These are phyloP conservation scores for Sebastes taczanowskii DNA, from an alignment of 2,797 vertebrate genomes.

Conservation along the genomic window DNA sequence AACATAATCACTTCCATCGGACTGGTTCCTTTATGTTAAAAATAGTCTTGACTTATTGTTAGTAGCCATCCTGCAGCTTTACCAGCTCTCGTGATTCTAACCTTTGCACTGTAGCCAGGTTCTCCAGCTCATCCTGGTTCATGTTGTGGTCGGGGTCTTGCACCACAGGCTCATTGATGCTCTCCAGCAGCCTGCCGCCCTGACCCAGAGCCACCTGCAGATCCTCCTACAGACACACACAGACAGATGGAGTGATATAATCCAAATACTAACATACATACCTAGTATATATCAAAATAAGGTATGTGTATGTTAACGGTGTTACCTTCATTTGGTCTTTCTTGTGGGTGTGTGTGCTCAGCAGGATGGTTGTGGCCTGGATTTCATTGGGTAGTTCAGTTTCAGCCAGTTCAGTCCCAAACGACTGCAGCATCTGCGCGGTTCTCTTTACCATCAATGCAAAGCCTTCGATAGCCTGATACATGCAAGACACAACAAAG, in stretches of 20 bases:
- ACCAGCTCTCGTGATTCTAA: slow-evolving; percentile 43
- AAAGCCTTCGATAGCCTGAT: slow-evolving; percentile 90
- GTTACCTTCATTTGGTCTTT: slow-evolving; percentile 92
- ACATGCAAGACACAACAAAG: neutral
- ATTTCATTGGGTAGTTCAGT: slow-evolving; percentile 94
- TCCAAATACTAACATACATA: neutral
- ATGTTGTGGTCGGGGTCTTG: slow-evolving; percentile 87
- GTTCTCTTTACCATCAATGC: slow-evolving; percentile 96
- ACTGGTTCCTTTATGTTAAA: neutral
- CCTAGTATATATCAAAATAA: neutral
- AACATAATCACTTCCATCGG: neutral
- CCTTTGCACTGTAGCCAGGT: slow-evolving; percentile 93
- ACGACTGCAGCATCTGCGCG: slow-evolving; percentile 92
- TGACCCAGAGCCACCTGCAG: slow-evolving; percentile 87
- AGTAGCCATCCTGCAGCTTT: neutral
- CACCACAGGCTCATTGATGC: slow-evolving; percentile 88
- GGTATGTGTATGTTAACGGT: neutral
- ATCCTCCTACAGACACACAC: slow-evolving; percentile 82
- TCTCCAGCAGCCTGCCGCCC: slow-evolving; percentile 87
- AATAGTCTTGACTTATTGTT: neutral
- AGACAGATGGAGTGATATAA: neutral
- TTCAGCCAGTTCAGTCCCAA: slow-evolving; percentile 95
- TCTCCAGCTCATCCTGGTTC: slow-evolving; percentile 95
- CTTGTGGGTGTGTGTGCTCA: slow-evolving; percentile 88
- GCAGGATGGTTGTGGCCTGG: slow-evolving; percentile 87